Base-by-base conservation (phyloP, 2,797 vertebrate species). In the Columba guinea region DNA sequence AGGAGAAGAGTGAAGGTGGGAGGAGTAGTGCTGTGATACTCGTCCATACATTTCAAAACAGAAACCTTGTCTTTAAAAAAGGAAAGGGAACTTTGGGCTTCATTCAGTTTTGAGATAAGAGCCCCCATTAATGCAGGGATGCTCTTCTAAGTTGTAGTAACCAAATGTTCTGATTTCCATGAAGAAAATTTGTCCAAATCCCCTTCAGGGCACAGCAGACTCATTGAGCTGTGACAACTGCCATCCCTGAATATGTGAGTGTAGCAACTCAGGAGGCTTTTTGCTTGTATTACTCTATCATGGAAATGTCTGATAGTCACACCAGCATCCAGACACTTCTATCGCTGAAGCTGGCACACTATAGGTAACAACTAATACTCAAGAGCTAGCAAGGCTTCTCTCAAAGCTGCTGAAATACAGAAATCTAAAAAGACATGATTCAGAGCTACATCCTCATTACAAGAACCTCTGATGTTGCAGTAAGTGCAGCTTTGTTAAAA, bases 21-120 rank as follows among this genome's bases (percentile, higher is more conserved):
- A 8, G 4, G 30, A 52, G 20, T 18, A 51, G 27, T 0, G 0
- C 35, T 63, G 15, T 32, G 27, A 39, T 81, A 84, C 21, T 17
- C 0, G 0, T 28, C 73, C 32, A 52, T 12, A 20, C 3, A 35
- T 70, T 74, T 59, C 22, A 65, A 56, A 71, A 89, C n/a, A 73
- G 34, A 90, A 90, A 19, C n/a, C 18, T 88, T 60, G 13, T 60
- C 77, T 73, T 35, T 46, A 74, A 37, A 79, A 92, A 49, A 14
- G 20, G 34, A 63, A 87, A 71, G 16, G 13, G 27, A 77, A 58
- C 13, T 63, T 75, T 28, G 11, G 10, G 24, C 1, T 7, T 51
- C 39, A 56, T 78, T 62, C 22, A 23, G 8, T 56, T 85, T 60
- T 55, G 37, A 90, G 46, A 56, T 32, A 30, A 63, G 60, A 0